Evolutionary conservation across 92 coral and sea anemone species (phyloP).

Genomic region (Nematostella vectensis): DNA sequence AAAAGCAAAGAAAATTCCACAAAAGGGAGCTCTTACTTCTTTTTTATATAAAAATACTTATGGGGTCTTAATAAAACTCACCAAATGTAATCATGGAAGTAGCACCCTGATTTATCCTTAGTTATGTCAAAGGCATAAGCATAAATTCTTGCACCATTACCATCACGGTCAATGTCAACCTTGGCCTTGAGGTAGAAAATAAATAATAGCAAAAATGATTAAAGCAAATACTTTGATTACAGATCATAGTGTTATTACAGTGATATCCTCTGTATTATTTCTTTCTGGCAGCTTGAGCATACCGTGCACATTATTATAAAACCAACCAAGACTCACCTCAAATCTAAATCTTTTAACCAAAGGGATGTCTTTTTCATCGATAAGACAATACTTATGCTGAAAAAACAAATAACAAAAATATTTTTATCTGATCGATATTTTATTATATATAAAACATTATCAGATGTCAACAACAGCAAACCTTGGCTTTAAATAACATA

Average conservation of each 20-base stretch:
- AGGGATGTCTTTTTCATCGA: constrained; percentile 73
- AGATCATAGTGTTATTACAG: background rate
- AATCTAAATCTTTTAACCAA: constrained; percentile 70
- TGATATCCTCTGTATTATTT: background rate
- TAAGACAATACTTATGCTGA: constrained; percentile 70
- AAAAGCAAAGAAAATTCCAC: too few species aligned
- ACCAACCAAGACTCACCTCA: constrained; percentile 86
- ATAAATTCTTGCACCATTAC: constrained; percentile 78
- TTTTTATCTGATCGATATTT: too few species aligned
- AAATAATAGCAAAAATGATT: background rate
- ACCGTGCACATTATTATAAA: too few species aligned
- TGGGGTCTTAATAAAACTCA: constrained; percentile 21
- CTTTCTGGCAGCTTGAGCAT: background rate
- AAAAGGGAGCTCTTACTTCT: too few species aligned
- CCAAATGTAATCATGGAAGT: constrained; percentile 83
- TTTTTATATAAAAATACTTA: too few species aligned
- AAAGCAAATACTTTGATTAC: background rate
- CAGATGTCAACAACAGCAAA: too few species aligned
- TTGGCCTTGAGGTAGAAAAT: constrained; percentile 36
- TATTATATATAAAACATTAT: too few species aligned
- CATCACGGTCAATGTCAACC: constrained; percentile 80
- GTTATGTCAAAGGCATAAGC: constrained; percentile 81
- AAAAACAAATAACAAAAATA: too few species aligned
- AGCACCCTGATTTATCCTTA: constrained; percentile 60
- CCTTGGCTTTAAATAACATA: too few species aligned